Base-by-base conservation (phyloP, 2,113 vertebrate species). In the Gallinago jamesoni region DNA sequence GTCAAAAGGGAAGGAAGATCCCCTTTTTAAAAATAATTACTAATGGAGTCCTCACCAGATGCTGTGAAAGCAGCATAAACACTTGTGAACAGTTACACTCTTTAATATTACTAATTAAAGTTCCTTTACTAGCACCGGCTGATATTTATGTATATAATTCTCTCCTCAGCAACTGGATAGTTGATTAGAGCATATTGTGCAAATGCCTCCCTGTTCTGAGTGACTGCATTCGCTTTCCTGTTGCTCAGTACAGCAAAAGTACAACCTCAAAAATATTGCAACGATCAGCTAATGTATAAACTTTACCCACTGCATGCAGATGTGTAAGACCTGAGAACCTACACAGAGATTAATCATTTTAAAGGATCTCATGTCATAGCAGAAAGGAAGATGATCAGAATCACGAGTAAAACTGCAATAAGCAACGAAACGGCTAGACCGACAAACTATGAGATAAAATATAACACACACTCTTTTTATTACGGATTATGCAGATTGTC, bases 61-160 rank as follows among this genome's bases (percentile, higher is more conserved):
- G 63, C 52, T 87, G 39, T 68, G 66, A 89, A 88, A 81, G 17
- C 30, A 74, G 48, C 41, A 79, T 31, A 78, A 91, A 72, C 1
- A 5, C 14, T 84, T 78, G 41, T 63, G 28, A 89, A 69, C 7
- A 16, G 75, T 86, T 74, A 56, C 18, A 52, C 2, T 27, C 27
- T 88, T 68, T 73, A 84, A 53, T 73, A 53, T 66, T 72, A 37
- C 30, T 76, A 84, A 84, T 78, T 63, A 86, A 95, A 89, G 77
- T 92, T 95, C 79, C 67, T 91, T 94, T 95, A 74, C 35, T 74
- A 74, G 60, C 39, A 84, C 39, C 92, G 96, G 95, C 63, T 95
- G 95, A 93, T 97, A 97, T 91, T 94, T 97, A 88, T 92, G 53
- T 92, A 95, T 50, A 62, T 37, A 78, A 37, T 89, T 86, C 70